Percentiles rank a stretch among this genome's conserved stretches.
Conservation (phyloP, 2,888 invertebrate species). For the Beris chalybata region DNA sequence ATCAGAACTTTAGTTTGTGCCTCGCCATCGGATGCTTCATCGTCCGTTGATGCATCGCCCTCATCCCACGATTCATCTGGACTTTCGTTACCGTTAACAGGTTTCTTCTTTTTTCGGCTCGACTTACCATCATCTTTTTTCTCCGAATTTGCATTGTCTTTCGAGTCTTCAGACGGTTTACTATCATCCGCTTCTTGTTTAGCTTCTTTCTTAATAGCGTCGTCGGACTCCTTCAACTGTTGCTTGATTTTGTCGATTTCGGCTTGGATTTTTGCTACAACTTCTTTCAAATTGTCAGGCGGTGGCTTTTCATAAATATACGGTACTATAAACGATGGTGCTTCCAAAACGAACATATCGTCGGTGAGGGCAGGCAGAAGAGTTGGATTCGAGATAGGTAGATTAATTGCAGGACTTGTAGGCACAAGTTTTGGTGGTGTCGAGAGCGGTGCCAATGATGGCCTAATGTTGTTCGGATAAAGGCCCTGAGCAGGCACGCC, state of each 20-base stretch:
- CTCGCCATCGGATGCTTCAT: conserved; percentile 55
- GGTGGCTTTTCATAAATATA: conserved; percentile 92
- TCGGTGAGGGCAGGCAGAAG: conserved; percentile 83
- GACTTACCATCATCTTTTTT: conserved; percentile 51
- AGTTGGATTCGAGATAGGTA: conserved; percentile 60
- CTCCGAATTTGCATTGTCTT: conserved; percentile 43
- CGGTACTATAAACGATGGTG: conserved; percentile 90
- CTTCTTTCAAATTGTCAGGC: conserved; percentile 73
- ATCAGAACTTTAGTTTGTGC: conserved; percentile 59
- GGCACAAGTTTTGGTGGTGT: conserved; percentile 49
- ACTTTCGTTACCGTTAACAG: conserved; percentile 48
- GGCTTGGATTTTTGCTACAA: conserved; percentile 66
- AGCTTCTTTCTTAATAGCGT: conserved; percentile 56
- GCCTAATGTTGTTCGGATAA: conserved; percentile 65
- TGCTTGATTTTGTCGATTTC: conserved; percentile 65
- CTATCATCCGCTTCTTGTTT: conserved; percentile 42
- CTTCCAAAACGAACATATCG: conserved; percentile 91
- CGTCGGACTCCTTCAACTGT: conserved; percentile 60
- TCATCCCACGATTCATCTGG: conserved; percentile 66
- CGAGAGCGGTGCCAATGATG: conserved; percentile 59
- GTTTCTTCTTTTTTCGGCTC: conserved; percentile 46
- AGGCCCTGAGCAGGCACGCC: conserved; percentile 65
- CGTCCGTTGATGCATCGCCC: conserved; percentile 58
- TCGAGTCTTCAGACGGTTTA: conserved; percentile 45
- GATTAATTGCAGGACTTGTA: conserved; percentile 44